Percentiles rank a stretch among this genome's conserved stretches.
phyloP scores from a whole-genome alignment of 2,888 invertebrate species.

The Rutpela maculata region DNA sequence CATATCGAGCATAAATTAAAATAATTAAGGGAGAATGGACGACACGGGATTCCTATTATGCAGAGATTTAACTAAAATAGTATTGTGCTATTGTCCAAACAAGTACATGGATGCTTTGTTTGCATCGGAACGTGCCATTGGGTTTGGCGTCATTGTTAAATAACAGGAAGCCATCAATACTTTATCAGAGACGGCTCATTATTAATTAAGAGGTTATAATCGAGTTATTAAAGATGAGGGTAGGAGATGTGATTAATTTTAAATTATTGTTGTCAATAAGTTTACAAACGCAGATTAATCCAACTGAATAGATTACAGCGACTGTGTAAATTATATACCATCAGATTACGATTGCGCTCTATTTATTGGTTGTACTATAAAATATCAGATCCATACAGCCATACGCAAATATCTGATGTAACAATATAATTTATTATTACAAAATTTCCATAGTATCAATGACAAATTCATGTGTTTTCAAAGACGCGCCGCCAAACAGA shows the following conservation, averaged over 20 bases:
- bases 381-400: no score
- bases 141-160: conserved; percentile 2
- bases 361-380: no score
- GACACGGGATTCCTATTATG: conserved; percentile 10
- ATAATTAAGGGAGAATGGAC: conserved; percentile 13
- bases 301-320: neutral
- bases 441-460: no score
- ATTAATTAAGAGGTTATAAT: neutral
- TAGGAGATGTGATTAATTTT: neutral
- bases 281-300: neutral
- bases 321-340: neutral
- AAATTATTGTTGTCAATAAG: neutral
- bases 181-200: conserved; percentile 4
- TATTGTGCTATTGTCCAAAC: conserved; percentile 10
- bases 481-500: no score
- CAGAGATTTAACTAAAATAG: neutral
- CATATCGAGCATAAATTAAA: conserved; percentile 20
- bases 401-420: no score
- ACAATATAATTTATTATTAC: no score
- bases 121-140: conserved; percentile 5
- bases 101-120: conserved; percentile 14
- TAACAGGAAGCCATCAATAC: conserved; percentile 4
- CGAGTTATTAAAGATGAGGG: neutral
- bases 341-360: no score
- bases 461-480: no score